These are phyloP conservation scores for Troglohyphantes excavatus DNA, from an alignment of 2,888 invertebrate species.

Conservation along the genomic window DNA sequence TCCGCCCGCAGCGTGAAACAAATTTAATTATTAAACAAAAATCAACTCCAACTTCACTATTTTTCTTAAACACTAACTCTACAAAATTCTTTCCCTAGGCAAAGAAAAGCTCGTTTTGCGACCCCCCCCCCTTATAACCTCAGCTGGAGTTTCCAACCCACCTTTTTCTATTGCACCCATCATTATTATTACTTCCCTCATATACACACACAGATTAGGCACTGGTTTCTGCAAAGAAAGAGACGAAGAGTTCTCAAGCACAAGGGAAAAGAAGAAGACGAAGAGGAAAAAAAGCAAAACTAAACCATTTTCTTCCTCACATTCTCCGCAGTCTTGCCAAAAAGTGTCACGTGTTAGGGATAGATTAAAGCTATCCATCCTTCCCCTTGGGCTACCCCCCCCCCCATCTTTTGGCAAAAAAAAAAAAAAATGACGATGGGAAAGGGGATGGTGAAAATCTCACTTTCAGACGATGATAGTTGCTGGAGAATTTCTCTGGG, in stretches of 20 bases:
- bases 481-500: constrained; percentile 41
- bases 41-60: not conserved
- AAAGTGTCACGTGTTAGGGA: constrained; percentile 63
- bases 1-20: too few relatives aligned
- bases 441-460: constrained; percentile 17
- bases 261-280: not conserved
- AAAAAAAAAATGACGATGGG: constrained; percentile 26
- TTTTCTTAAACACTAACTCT: not conserved
- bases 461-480: constrained; percentile 45
- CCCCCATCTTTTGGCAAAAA: not conserved
- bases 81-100: constrained; percentile 5
- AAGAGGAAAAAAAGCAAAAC: constrained; percentile 7
- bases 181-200: constrained; percentile 53
- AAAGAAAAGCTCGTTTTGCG: constrained; percentile 34
- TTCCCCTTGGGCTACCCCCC: constrained; percentile 29
- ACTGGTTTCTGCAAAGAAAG: constrained; percentile 13
- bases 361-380: constrained; percentile 72
- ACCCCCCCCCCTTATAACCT: not conserved
- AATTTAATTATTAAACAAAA: not conserved
- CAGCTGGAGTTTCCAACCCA: constrained; percentile 20
- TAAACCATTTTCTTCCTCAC: constrained; percentile 15
- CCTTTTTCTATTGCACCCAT: constrained; percentile 36
- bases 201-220: constrained; percentile 59
- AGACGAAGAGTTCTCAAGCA: not conserved
- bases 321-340: constrained; percentile 66